These are phyloP conservation scores for Eupeodes latifasciatus DNA, from an alignment of 2,888 invertebrate genomes.

Conservation along the genomic window DNA sequence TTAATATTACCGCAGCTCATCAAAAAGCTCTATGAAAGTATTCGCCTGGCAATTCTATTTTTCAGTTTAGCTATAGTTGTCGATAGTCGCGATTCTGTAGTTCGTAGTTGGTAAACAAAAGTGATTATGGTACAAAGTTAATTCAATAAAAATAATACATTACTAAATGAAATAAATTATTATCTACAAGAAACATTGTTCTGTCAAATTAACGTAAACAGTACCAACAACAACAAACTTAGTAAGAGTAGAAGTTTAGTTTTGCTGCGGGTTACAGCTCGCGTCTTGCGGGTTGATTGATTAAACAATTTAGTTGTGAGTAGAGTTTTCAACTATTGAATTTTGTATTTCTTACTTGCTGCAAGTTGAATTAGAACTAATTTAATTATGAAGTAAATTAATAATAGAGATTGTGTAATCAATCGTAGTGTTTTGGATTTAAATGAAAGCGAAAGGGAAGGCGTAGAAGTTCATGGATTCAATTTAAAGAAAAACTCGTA, in stretches of 20 bases:
- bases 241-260: neutral
- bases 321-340: neutral
- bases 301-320: constrained; percentile 20
- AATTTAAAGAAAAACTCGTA: neutral
- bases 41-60: constrained; percentile 30
- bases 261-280: neutral
- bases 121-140: neutral
- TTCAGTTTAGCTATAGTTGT: neutral
- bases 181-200: neutral
- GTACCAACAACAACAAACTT: neutral
- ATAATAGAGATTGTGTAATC: constrained; percentile 39
- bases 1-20: neutral
- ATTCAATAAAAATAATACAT: neutral
- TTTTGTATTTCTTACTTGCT: neutral
- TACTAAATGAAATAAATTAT: neutral
- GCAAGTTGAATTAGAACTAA: neutral
- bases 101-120: constrained; percentile 10
- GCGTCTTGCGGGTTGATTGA: neutral
- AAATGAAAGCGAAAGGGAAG: neutral
- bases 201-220: neutral
- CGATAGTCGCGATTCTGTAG: neutral
- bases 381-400: neutral
- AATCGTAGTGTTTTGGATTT: constrained; percentile 11
- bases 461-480: neutral
- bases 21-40: constrained; percentile 13